Percentiles rank a stretch among this genome's conserved stretches.
Conservation (phyloP, 2,797 vertebrate genomes). For the Thamnophis elegans region DNA sequence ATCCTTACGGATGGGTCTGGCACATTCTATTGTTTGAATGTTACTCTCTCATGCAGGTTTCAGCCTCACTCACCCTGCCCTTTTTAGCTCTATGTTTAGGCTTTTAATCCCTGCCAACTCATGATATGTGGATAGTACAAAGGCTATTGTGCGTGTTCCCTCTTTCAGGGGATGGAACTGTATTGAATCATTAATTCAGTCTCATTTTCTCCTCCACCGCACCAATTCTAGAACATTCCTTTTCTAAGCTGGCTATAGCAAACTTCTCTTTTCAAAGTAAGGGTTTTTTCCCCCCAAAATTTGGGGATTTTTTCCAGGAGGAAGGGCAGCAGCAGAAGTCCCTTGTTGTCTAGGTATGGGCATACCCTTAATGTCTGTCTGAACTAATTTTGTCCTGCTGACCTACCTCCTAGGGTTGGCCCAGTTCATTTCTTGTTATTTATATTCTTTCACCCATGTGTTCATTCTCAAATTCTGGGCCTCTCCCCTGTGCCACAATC, state of each 20-base stretch:
- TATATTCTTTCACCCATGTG: background rate
- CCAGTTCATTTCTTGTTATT: conserved; percentile 24
- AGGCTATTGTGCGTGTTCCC: background rate
- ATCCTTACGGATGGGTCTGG: background rate
- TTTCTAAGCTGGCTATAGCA: background rate
- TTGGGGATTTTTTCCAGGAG: background rate
- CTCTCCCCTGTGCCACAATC: background rate
- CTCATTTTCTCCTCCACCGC: background rate
- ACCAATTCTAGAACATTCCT: background rate
- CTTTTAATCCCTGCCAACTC: background rate
- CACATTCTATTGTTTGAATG: background rate
- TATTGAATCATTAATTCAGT: background rate
- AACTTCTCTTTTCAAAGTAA: background rate
- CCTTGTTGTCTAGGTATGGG: background rate
- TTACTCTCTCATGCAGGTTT: background rate
- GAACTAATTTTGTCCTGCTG: conserved; percentile 24
- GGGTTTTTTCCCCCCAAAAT: background rate
- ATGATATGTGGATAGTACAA: background rate
- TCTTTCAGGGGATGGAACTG: background rate
- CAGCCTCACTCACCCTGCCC: no score
- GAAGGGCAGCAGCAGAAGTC: background rate
- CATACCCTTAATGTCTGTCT: background rate
- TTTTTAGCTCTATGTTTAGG: background rate
- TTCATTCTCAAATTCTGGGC: background rate
- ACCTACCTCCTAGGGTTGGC: conserved; percentile 30